Evolutionary conservation across 2,888 invertebrate genomes (phyloP), one percentile per base, ranked within the genome.

Genomic region (Embidobia sp.): DNA sequence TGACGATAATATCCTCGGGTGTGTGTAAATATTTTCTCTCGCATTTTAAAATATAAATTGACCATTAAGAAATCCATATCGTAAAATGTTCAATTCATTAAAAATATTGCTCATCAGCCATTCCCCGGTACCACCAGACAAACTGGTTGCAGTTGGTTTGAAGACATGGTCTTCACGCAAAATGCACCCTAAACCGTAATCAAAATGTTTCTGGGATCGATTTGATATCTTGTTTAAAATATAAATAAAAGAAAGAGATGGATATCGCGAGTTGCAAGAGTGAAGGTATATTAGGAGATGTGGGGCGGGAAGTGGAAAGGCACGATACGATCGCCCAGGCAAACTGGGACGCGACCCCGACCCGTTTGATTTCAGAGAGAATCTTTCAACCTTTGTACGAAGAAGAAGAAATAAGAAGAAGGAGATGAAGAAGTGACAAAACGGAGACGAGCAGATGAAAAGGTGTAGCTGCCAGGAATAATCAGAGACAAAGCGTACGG

Each of bases 321-420:
- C 57, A 51, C 42, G 76, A 69, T 69, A 76, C 69, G 69, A 76
- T 76, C 69, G 69, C 64, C 69, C 76, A 57, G 69, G 76, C 64
- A 64, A 76, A 76, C 63, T 76, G 69, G 76, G 69, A 76, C 76
- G 76, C 76, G 76, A 76, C 76, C 76, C 63, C 76, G 69, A 76
- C 69, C 76, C 57, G 63, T 70, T 70, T 76, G 69, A 64, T 76
- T 75, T 67, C 61, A 48, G 63, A 49, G 37, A 44, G 59, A 59
- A 66, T 64, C 49, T 53, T 27, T 64, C 51, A 59, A 69, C 42
- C 57, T 59, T 57, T 59, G 57, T 42, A 13, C 59, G 49, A 64
- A 31, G 35, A 66, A 35, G 69, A 53, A 35, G 51, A 33, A 57
- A 22, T 22, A 31, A 55, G 31, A 63, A 33, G 31, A 51, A 61